Evolutionary conservation across 2,797 vertebrate species (phyloP).

Genomic region (Pangasius larnaudii): DNA sequence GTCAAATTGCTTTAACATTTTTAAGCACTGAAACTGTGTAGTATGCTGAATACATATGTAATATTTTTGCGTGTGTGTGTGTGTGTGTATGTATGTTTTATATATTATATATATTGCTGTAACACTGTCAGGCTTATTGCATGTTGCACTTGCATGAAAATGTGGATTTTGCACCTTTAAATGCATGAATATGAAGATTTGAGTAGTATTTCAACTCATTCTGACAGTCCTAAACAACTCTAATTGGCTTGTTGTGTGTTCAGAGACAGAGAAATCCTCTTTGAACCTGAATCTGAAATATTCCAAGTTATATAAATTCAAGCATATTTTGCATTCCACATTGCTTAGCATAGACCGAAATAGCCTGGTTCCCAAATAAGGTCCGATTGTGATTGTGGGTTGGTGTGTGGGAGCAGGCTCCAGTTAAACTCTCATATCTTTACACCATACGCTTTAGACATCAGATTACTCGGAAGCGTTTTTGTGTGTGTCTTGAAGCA

Average conservation of each 20-base stretch:
- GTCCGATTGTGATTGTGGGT: conserved; percentile 32
- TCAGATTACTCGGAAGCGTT: neutral
- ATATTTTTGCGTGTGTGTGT: neutral
- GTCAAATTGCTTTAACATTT: neutral
- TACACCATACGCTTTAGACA: neutral
- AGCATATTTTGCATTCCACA: neutral
- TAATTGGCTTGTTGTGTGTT: neutral
- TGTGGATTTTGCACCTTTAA: neutral
- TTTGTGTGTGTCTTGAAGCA: neutral
- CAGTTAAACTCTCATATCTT: neutral
- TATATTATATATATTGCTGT: no score
- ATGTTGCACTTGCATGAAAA: neutral
- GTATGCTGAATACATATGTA: neutral
- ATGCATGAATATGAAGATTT: neutral
- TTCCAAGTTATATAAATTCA: neutral
- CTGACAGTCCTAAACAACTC: neutral
- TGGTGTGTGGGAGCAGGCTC: neutral
- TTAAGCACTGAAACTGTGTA: neutral
- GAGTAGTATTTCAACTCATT: neutral
- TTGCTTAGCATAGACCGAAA: conserved; percentile 52
- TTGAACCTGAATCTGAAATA: neutral
- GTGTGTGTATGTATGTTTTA: no score
- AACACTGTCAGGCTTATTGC: neutral
- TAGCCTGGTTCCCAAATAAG: conserved; percentile 41
- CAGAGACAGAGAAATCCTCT: neutral